A percentile compares a stretch with the other conserved stretches of the same genome.
Evolutionary conservation across 2,888 invertebrate genomes (phyloP).

Genomic region (Eupithecia subfuscata): DNA sequence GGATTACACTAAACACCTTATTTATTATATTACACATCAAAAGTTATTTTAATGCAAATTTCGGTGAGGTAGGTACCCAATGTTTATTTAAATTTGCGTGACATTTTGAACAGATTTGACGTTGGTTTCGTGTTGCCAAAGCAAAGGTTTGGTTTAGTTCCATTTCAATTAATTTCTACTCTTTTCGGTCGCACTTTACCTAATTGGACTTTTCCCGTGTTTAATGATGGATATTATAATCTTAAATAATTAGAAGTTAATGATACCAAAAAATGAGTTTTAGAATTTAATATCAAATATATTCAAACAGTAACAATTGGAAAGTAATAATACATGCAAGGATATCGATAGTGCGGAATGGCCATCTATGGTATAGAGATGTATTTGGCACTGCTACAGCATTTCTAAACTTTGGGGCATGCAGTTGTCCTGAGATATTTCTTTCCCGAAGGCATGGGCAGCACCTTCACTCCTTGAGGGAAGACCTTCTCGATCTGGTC

Average conservation of each 20-base stretch:
- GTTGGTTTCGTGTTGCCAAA: no score
- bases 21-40: no score
- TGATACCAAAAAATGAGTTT: not conserved
- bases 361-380: not conserved
- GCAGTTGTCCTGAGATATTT: constrained; percentile 90
- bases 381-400: not conserved
- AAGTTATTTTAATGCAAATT: no score
- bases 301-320: not conserved
- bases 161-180: no score
- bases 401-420: constrained; percentile 74
- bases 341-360: not conserved
- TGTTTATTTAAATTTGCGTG: no score
- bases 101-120: no score
- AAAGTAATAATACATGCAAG: not conserved
- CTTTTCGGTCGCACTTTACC: no score
- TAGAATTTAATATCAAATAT: not conserved
- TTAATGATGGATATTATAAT: not conserved
- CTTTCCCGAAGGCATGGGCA: constrained; percentile 93
- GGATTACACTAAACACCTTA: no score
- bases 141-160: no score
- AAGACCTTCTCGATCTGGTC: constrained; percentile 89
- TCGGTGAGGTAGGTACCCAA: no score
- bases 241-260: not conserved
- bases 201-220: no score
- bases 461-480: constrained; percentile 87